These are phyloP conservation scores for Pristiophorus japonicus DNA, from an alignment of 2,113 vertebrate genomes.

Conservation along the genomic window DNA sequence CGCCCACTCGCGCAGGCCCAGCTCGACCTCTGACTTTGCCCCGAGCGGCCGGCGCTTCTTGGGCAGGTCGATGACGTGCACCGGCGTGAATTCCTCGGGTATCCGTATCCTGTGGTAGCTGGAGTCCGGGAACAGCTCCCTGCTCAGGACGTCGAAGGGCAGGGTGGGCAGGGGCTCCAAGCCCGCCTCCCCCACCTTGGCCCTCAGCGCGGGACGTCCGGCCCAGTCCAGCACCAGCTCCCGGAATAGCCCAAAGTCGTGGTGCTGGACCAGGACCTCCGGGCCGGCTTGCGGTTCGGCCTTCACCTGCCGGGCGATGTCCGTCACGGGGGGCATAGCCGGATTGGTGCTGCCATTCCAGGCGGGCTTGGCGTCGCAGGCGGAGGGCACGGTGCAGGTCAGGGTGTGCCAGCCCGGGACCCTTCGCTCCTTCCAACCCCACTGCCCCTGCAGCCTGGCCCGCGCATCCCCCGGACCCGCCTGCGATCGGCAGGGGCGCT, in stretches of 20 bases:
- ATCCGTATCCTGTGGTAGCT: slow-evolving; percentile 40
- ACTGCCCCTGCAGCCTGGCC: not conserved
- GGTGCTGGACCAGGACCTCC: not conserved
- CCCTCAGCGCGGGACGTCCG: not conserved
- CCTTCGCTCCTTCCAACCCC: not conserved
- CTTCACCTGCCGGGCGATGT: not conserved
- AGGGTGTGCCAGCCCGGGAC: too few species aligned
- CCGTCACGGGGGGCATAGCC: not conserved
- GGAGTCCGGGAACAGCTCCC: not conserved
- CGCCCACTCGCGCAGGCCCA: slow-evolving; percentile 47
- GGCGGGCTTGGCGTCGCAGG: not conserved
- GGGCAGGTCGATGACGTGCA: slow-evolving; percentile 36
- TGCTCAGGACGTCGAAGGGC: slow-evolving; percentile 43
- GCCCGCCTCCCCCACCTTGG: not conserved
- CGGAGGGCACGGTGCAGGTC: too few species aligned
- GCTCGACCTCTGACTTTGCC: slow-evolving; percentile 40
- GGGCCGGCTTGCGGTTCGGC: slow-evolving; percentile 42
- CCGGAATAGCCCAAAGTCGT: slow-evolving; percentile 43
- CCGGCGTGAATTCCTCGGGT: slow-evolving; percentile 43
- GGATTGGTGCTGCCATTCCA: slow-evolving; percentile 49
- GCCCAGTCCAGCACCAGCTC: not conserved
- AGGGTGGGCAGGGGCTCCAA: slow-evolving; percentile 43
- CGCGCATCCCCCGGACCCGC: not conserved
- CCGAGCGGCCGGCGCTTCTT: slow-evolving; percentile 37
- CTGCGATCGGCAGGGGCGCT: not conserved